These are phyloP conservation scores for Erpobdella octoculata DNA, from an alignment of 2,888 invertebrate species.

Conservation along the genomic window DNA sequence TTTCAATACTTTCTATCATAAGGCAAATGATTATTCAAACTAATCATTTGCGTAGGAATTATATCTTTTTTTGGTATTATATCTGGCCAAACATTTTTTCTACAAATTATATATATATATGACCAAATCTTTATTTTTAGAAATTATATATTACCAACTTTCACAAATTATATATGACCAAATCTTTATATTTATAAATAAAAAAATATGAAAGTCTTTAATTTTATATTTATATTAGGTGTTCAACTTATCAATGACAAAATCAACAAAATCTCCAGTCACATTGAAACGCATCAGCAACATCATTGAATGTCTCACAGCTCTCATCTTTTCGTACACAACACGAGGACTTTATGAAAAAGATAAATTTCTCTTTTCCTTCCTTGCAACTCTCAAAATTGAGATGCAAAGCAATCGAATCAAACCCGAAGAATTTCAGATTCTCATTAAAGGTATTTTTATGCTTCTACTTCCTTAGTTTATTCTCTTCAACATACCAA, in stretches of 20 bases:
- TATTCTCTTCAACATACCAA: too few relatives aligned
- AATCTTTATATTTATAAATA: too few relatives aligned
- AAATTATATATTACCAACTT: too few relatives aligned
- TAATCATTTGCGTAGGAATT: too few relatives aligned
- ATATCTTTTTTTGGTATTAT: too few relatives aligned
- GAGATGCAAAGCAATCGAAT: slow-evolving; percentile 75
- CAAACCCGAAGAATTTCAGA: slow-evolving; percentile 82
- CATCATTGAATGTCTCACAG: slow-evolving; percentile 78
- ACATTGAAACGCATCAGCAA: slow-evolving; percentile 74
- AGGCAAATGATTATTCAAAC: too few relatives aligned
- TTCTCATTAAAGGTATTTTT: slow-evolving; percentile 81
- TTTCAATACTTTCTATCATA: too few relatives aligned
- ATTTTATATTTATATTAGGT: slow-evolving; percentile 53
- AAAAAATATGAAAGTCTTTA: too few relatives aligned
- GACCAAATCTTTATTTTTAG: not conserved
- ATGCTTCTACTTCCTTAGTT: too few relatives aligned
- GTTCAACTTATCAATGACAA: slow-evolving; percentile 82
- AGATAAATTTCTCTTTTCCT: slow-evolving; percentile 82
- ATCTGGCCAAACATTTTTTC: too few relatives aligned
- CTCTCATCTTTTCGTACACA: slow-evolving; percentile 85
- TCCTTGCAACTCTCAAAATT: slow-evolving; percentile 90
- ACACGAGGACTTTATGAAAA: slow-evolving; percentile 83
- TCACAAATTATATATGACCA: too few relatives aligned
- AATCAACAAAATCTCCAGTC: slow-evolving; percentile 71
- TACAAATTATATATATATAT: not conserved